phyloP scores from a whole-genome alignment of 2,113 vertebrate species.

The Piprites chloris region DNA sequence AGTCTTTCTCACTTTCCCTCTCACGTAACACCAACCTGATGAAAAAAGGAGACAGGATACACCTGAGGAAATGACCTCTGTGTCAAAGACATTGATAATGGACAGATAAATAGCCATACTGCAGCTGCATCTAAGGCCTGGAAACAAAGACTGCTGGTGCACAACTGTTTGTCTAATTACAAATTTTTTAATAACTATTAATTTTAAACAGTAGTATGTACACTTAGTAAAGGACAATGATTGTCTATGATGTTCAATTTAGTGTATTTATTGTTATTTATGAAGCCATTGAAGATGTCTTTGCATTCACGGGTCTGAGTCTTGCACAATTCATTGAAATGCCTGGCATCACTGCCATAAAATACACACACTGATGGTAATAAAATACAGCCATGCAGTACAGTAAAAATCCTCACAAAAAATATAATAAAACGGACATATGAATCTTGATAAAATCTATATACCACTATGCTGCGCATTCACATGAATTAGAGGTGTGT shows the following conservation, averaged over 20 bases:
- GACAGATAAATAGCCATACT: not conserved
- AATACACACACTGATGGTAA: constrained; percentile 27
- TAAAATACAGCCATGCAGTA: constrained; percentile 40
- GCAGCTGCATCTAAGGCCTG: not conserved
- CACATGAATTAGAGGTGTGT: not conserved
- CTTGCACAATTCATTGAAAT: constrained; percentile 50
- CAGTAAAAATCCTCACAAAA: constrained; percentile 56
- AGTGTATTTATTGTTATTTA: constrained; percentile 1
- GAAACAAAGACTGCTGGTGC: not conserved
- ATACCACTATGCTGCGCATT: not conserved
- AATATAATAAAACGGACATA: constrained; percentile 49
- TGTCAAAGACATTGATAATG: not conserved
- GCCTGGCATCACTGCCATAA: constrained; percentile 29
- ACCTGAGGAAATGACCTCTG: not conserved
- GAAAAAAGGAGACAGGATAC: not conserved
- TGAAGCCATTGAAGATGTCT: not conserved
- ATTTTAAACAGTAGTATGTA: not conserved
- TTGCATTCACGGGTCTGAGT: not conserved
- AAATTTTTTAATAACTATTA: not conserved
- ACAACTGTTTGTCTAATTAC: not conserved
- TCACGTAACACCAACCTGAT: not conserved
- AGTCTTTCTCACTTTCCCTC: not conserved
- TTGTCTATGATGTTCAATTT: not conserved
- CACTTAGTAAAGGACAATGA: not conserved
- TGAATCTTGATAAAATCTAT: constrained; percentile 28